Percentiles rank a stretch among this genome's conserved stretches.
Evolutionary conservation across 2,113 vertebrate genomes (phyloP).

Genomic region (Plecturocebus donacophilus): DNA sequence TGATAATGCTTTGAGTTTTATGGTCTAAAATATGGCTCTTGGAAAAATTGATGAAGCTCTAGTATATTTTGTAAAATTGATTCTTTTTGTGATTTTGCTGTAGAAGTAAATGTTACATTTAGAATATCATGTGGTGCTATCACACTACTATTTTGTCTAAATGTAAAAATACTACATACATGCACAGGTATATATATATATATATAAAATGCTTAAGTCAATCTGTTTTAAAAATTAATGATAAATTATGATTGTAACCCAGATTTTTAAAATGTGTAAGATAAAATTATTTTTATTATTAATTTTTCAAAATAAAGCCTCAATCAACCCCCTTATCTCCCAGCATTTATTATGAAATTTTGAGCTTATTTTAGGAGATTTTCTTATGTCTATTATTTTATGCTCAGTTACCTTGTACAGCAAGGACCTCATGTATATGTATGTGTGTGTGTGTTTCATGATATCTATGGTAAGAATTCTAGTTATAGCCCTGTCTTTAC

Average conservation of each 20-base stretch:
- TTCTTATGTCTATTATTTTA: not conserved
- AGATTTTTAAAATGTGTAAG: not conserved
- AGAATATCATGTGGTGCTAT: not conserved
- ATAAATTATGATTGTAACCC: not conserved
- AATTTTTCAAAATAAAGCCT: not conserved
- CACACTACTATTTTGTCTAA: not conserved
- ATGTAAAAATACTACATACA: not conserved
- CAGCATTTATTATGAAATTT: not conserved
- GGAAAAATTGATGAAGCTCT: not conserved
- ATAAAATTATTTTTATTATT: constrained; percentile 6
- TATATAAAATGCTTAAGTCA: not conserved
- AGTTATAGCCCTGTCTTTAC: not conserved
- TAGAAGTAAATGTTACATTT: not conserved
- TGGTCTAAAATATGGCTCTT: not conserved
- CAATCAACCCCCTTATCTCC: not conserved
- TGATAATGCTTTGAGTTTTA: not conserved
- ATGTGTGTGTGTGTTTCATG: not conserved
- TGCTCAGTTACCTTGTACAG: not conserved
- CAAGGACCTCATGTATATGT: not conserved
- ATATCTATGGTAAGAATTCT: not conserved
- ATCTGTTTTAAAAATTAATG: not conserved
- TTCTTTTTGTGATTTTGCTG: not conserved
- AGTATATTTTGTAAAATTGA: not conserved
- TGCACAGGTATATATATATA: not conserved
- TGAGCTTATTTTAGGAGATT: not conserved